phyloP scores from a whole-genome alignment of 2,888 invertebrate species.

The Molorchus minor region DNA sequence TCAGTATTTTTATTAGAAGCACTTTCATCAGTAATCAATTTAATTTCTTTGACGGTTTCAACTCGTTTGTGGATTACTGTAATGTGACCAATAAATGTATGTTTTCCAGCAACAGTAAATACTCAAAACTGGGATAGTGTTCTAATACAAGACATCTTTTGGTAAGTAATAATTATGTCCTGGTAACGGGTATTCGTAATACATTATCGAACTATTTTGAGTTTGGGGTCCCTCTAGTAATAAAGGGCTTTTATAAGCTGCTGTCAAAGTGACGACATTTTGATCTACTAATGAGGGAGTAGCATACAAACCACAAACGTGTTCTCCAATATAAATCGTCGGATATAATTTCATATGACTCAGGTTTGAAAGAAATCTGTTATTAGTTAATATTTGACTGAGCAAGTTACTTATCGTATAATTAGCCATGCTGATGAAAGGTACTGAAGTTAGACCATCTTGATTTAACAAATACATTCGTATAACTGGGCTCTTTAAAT shows the following conservation, averaged over 20 bases:
- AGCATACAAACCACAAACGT: slow-evolving; percentile 88
- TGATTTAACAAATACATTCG: slow-evolving; percentile 83
- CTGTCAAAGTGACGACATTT: slow-evolving; percentile 82
- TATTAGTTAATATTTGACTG: slow-evolving; percentile 56
- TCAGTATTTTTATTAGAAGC: not conserved
- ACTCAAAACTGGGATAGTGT: slow-evolving; percentile 54
- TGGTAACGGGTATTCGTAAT: slow-evolving; percentile 54
- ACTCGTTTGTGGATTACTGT: slow-evolving; percentile 72
- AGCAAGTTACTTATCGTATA: slow-evolving; percentile 77
- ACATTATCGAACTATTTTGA: slow-evolving; percentile 50
- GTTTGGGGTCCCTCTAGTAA: slow-evolving; percentile 77
- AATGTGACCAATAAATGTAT: slow-evolving; percentile 69
- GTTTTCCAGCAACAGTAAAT: slow-evolving; percentile 52
- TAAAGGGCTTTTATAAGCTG: slow-evolving; percentile 72
- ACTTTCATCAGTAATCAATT: slow-evolving; percentile 54
- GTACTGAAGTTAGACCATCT: slow-evolving; percentile 82
- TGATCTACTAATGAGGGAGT: slow-evolving; percentile 93
- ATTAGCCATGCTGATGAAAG: slow-evolving; percentile 89
- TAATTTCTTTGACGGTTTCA: slow-evolving; percentile 47
- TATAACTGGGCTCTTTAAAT: slow-evolving; percentile 89
- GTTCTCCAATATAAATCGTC: slow-evolving; percentile 92
- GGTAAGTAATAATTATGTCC: slow-evolving; percentile 56
- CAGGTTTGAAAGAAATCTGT: slow-evolving; percentile 58
- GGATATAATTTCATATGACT: slow-evolving; percentile 69
- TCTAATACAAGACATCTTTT: slow-evolving; percentile 41